Percentiles rank a stretch among this genome's conserved stretches.
Conservation (phyloP, 2,797 vertebrate genomes). For the Gobio occitaniae region DNA sequence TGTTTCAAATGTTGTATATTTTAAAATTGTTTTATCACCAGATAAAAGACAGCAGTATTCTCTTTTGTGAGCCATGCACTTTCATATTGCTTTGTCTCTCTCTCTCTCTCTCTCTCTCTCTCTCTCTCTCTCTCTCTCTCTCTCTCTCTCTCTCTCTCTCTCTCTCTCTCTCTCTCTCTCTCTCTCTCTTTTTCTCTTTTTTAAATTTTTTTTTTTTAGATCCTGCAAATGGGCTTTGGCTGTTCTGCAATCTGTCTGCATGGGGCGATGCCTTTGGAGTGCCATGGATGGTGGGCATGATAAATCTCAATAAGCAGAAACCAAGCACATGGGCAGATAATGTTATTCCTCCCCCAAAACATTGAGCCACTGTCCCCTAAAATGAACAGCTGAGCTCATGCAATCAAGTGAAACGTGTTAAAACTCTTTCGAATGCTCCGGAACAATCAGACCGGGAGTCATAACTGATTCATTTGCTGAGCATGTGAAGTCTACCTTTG, state of each 20-base stretch:
- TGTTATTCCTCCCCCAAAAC: slow-evolving; percentile 57
- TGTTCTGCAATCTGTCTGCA: slow-evolving; percentile 64
- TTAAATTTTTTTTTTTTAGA: slow-evolving; percentile 54
- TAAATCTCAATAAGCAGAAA: slow-evolving; percentile 62
- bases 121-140: neutral
- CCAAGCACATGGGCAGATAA: slow-evolving; percentile 62
- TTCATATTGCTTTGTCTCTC: slow-evolving; percentile 49
- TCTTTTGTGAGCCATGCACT: slow-evolving; percentile 21
- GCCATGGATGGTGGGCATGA: slow-evolving; percentile 68
- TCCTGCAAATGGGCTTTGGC: slow-evolving; percentile 60
- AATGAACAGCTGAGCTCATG: slow-evolving; percentile 50
- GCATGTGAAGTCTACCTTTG: slow-evolving; percentile 64
- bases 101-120: neutral
- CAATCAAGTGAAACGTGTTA: slow-evolving; percentile 47
- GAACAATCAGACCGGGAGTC: slow-evolving; percentile 60
- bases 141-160: neutral
- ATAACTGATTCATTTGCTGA: slow-evolving; percentile 70
- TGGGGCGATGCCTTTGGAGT: slow-evolving; percentile 56
- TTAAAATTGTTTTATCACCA: slow-evolving; percentile 34
- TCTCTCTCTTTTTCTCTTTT: neutral
- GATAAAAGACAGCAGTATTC: slow-evolving; percentile 41
- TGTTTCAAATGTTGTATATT: slow-evolving; percentile 30
- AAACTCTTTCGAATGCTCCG: slow-evolving; percentile 6
- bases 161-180: too few species aligned
- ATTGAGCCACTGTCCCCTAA: slow-evolving; percentile 54